Evolutionary conservation across 2,888 invertebrate species (phyloP), one percentile per base, ranked within the genome.

Genomic region (Caenorhabditis imperialis): DNA sequence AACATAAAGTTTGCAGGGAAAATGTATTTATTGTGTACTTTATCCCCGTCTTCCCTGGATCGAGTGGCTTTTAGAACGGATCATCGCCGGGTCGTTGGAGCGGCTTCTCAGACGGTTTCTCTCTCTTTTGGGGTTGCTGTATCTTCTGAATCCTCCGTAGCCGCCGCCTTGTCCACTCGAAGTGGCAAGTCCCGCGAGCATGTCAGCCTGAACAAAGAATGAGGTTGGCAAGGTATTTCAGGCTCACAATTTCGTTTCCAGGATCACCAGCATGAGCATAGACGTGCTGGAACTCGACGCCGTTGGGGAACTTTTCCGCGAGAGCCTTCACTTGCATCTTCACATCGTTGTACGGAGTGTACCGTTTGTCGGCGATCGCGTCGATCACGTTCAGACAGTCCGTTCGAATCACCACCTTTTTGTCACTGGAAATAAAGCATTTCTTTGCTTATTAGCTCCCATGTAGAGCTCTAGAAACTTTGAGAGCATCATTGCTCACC

Each of bases 221-320:
- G n/a, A n/a, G n/a, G n/a, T n/a, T n/a, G n/a, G n/a, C n/a, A n/a
- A n/a, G n/a, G n/a, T 33, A 14, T 18, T 20, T 23, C 10, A 35
- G 3, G 25, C 27, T 10, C 8, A 69, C 73, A 33, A 70, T 47
- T 38, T 70, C 70, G 27, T 75, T 75, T 38, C 75, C 75, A 8
- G 75, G 75, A 30, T 75, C 75, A 3, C 60, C 60, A 33, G 40
- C 75, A 44, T 75, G 75, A 20, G 70, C 70, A 50, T 75, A 70
- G 22, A 75, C 75, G 35, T 75, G 75, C 35, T 75, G 75, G 27
- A 70, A 75, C 1, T 70, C 60, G 37, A 75, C 70, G 5, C 60
- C 61, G 40, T 45, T 55, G 2, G 70, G 70, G n/a, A 74, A 74
- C 18, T 69, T 16, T 47, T 62, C n/a, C 30, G 57, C 30, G 6